A percentile compares a stretch with the other conserved stretches of the same genome.
These are phyloP conservation scores for Tapirus terrestris DNA, from an alignment of 2,113 vertebrate genomes.

Conservation along the genomic window DNA sequence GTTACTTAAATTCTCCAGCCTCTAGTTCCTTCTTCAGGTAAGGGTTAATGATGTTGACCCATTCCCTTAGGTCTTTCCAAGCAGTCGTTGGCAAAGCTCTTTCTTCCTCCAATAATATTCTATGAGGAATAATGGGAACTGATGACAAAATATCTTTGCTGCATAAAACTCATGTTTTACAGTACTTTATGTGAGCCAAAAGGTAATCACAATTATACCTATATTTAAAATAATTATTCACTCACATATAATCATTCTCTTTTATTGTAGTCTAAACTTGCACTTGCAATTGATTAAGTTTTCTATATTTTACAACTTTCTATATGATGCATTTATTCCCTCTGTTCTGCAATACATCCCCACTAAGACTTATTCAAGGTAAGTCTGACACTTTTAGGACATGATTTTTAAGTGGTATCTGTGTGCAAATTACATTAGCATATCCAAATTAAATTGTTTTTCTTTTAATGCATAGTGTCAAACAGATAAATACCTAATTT, in stretches of 20 bases:
- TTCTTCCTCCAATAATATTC: background rate
- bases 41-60: background rate
- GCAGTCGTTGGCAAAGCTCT: background rate
- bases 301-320: conserved; percentile 55
- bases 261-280: conserved; percentile 63
- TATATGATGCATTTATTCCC: conserved; percentile 48
- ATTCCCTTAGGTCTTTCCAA: background rate
- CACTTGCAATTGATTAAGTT: conserved; percentile 50
- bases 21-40: background rate
- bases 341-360: conserved; percentile 40
- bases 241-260: background rate
- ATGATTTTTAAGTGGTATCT: conserved; percentile 60
- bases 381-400: conserved; percentile 70
- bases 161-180: conserved; percentile 17
- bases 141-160: conserved; percentile 41
- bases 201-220: conserved; percentile 53
- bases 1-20: background rate
- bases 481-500: conserved; percentile 65
- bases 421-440: conserved; percentile 58
- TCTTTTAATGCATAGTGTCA: conserved; percentile 62
- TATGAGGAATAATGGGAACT: background rate
- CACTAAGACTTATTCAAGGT: conserved; percentile 64
- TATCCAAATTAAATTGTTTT: conserved; percentile 71
- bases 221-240: conserved; percentile 63
- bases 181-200: conserved; percentile 51